Conservation (phyloP, 1,140 invertebrate species). For the Anastatus disparis region DNA sequence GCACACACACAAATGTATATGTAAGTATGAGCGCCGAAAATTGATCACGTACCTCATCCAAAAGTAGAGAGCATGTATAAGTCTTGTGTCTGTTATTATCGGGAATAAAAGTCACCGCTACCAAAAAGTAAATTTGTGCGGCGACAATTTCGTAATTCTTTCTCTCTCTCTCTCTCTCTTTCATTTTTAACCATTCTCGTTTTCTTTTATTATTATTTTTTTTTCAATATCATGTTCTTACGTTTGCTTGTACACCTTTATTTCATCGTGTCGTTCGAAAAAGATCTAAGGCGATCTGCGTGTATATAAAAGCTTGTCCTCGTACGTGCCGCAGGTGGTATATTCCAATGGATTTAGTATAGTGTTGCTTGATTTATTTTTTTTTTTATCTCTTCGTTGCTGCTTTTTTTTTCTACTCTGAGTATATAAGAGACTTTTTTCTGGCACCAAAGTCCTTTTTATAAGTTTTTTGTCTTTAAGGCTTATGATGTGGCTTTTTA, state of each 20-base stretch:
- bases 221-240: not conserved
- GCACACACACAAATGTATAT: no score
- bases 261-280: conserved; percentile 18
- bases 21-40: conserved; percentile 58
- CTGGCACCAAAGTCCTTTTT: conserved; percentile 9
- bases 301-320: conserved; percentile 16
- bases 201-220: not conserved
- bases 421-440: no score
- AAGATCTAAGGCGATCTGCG: conserved; percentile 23
- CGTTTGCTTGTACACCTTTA: not conserved
- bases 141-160: conserved; percentile 59
- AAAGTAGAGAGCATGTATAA: no score
- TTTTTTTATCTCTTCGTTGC: not conserved
- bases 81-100: conserved; percentile 66
- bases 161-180: conserved; percentile 39
- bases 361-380: not conserved
- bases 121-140: conserved; percentile 60
- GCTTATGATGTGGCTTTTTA: not conserved
- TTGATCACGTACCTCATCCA: conserved; percentile 63
- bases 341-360: not conserved
- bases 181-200: conserved; percentile 27
- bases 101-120: conserved; percentile 68
- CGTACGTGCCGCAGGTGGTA: conserved; percentile 39
- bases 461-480: not conserved
- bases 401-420: conserved; percentile 4